Conservation (phyloP, 2,113 vertebrate genomes). For the Hylia prasina region DNA sequence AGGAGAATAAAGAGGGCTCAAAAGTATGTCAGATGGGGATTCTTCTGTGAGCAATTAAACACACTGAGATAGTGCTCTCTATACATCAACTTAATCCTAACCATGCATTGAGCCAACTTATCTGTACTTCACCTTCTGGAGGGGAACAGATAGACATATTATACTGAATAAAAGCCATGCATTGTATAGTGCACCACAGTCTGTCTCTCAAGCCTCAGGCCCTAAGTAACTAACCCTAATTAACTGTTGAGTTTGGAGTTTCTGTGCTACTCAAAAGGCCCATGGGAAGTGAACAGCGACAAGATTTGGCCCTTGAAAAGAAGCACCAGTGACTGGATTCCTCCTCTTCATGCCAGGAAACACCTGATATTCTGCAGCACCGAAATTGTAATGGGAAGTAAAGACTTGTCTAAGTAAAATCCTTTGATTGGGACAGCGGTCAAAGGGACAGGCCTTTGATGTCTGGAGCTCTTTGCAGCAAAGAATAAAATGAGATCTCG, state of each 20-base stretch:
- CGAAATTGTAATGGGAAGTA: neutral
- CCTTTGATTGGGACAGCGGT: conserved; percentile 38
- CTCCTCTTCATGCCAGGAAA: neutral
- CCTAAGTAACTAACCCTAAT: conserved; percentile 34
- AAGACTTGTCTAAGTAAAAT: neutral
- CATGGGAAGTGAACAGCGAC: conserved; percentile 6
- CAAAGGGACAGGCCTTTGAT: conserved; percentile 55
- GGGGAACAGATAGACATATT: neutral
- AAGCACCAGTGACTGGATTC: neutral
- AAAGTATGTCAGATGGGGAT: neutral
- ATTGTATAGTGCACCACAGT: neutral
- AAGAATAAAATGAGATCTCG: conserved; percentile 26
- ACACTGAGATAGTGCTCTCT: neutral
- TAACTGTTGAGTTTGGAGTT: conserved; percentile 19
- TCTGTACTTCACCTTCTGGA: neutral
- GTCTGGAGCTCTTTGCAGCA: conserved; percentile 48
- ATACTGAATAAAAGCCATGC: neutral
- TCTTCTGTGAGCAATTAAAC: conserved; percentile 21
- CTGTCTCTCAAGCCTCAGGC: conserved; percentile 2
- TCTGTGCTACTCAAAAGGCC: conserved; percentile 24
- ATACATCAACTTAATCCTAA: conserved; percentile 8
- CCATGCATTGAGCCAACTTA: neutral
- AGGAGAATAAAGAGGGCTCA: neutral
- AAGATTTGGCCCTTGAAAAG: conserved; percentile 16
- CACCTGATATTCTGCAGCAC: neutral